Base-by-base conservation (phyloP, 2,888 invertebrate genomes). In the Andrena minutula region DNA sequence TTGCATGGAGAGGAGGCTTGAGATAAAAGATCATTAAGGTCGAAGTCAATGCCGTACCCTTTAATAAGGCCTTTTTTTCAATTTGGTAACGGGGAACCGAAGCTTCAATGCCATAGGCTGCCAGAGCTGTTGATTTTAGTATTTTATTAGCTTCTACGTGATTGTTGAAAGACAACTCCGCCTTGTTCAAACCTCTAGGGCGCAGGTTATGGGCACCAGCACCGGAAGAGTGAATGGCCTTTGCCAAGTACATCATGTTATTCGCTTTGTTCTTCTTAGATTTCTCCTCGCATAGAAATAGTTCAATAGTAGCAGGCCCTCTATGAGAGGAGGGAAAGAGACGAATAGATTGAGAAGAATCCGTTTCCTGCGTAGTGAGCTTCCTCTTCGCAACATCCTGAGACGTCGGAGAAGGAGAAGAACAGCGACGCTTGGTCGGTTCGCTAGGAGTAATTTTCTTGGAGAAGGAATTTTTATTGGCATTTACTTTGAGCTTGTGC, bases 101-200 rank as follows among this genome's bases (percentile, higher is more conserved):
- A 12, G 28, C 28, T 12, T 12, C 12, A 26, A 58, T 58, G 58
- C 28, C 28, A 5, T 5, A 10, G 23, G 23, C 1, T 1, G 23
- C 5, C 12, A 28, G 28, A 1, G 26, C 4, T 0, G 28, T 23
- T 0, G 58, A 58, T 2, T 23, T 28, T 1, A 60, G 16, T 2
- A 60, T 12, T n/a, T 32, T 60, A 26, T 60, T 60, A n/a, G 30
- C 32, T 30, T 60, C 60, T 10, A 60, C n/a, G 16, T 30, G n/a
- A 2, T 30, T 60, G 16, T 60, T 60, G 12, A n/a, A 32, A 0
- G 16, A 30, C 0, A 60, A 5, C 2, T 26, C 60, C 3, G 12
- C 60, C 28, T 28, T 60, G 6, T 16, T 12, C 6, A 26, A 26
- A 16, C 30, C n/a, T 60, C 30, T 60, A 16, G 60, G 60, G 2